A percentile compares a stretch with the other conserved stretches of the same genome.
Evolutionary conservation across 2,797 vertebrate species (phyloP).

Genomic region (Hydrophis major): DNA sequence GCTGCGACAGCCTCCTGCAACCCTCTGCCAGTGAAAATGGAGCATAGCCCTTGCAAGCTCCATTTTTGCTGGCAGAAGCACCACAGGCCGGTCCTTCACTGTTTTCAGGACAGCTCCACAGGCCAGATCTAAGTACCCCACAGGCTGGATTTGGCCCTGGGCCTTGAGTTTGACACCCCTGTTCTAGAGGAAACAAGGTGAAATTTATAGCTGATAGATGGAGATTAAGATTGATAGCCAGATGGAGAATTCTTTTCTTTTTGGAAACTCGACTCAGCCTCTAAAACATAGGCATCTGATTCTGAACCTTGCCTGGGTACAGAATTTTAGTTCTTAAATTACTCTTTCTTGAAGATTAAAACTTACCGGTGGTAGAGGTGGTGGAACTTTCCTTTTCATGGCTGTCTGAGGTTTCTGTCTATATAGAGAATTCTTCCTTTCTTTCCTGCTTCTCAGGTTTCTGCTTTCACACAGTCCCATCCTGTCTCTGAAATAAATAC

Average conservation of each 20-base stretch:
- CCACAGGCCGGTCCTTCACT: no score
- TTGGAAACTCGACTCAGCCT: no score
- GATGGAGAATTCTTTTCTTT: neutral
- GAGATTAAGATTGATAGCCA: neutral
- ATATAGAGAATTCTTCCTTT: constrained; percentile 17
- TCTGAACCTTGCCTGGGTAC: neutral
- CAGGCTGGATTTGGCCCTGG: no score
- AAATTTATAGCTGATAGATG: neutral
- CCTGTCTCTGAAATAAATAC: neutral
- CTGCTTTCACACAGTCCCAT: constrained; percentile 24
- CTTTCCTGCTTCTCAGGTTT: neutral
- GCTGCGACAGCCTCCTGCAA: no score
- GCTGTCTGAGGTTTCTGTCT: neutral
- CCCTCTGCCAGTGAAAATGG: no score
- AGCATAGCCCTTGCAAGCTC: no score
- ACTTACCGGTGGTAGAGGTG: neutral
- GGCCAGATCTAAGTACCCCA: no score
- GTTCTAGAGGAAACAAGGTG: neutral
- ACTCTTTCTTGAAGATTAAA: neutral
- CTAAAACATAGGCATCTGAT: neutral
- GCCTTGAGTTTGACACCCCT: no score
- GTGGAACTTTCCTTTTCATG: neutral
- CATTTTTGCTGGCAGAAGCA: no score
- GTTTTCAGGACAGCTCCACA: no score
- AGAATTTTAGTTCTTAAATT: neutral